phyloP scores from a whole-genome alignment of 2,888 invertebrate species.

The Mylabris sibirica region DNA sequence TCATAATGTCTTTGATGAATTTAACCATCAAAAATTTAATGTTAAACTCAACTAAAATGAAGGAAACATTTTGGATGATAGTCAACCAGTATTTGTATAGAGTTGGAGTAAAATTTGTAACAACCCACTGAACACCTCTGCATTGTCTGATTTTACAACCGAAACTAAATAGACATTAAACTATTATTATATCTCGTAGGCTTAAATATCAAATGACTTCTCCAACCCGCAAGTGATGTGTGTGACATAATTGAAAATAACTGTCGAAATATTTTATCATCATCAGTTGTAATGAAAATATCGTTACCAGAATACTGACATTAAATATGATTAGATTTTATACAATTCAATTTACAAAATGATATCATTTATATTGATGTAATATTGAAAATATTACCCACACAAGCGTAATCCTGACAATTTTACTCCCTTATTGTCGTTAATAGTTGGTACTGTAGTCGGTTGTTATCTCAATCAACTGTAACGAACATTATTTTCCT shows the following conservation, averaged over 20 bases:
- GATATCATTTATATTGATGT: background rate
- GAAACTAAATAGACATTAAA: slow-evolving; percentile 28
- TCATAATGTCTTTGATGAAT: background rate
- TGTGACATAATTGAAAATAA: slow-evolving; percentile 7
- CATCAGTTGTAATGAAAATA: background rate
- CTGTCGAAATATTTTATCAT: background rate
- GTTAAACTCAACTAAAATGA: background rate
- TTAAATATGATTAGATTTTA: background rate
- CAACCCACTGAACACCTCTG: slow-evolving; percentile 36
- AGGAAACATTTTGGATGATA: background rate
- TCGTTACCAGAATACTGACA: background rate
- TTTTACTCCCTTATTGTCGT: slow-evolving; percentile 23
- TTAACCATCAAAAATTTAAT: slow-evolving; percentile 1
- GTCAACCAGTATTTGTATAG: background rate
- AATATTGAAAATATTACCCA: background rate
- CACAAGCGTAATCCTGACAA: slow-evolving; percentile 15
- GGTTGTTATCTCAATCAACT: slow-evolving; percentile 48
- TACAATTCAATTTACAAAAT: background rate
- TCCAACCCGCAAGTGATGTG: background rate
- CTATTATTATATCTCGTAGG: slow-evolving; percentile 30
- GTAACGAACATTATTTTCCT: slow-evolving; percentile 45
- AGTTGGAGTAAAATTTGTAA: slow-evolving; percentile 25
- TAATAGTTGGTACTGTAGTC: slow-evolving; percentile 30
- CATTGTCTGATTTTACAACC: slow-evolving; percentile 29
- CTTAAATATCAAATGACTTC: slow-evolving; percentile 20